These are phyloP conservation scores for Argopecten irradians DNA, from an alignment of 1,140 invertebrate genomes.

Conservation along the genomic window DNA sequence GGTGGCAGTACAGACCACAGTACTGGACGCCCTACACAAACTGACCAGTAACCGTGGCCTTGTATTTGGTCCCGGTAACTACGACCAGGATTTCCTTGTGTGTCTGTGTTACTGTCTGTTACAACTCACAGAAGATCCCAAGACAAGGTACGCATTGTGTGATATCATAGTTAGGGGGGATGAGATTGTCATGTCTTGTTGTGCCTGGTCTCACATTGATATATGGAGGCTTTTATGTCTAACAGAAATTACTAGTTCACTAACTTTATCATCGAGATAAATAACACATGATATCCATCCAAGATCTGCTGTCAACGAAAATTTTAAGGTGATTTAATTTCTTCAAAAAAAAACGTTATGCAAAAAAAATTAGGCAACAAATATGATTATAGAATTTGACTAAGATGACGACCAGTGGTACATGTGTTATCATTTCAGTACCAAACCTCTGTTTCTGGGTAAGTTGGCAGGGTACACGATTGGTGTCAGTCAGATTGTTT, in stretches of 20 bases:
- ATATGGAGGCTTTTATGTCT: no score
- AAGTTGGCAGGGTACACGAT: background rate
- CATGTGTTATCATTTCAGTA: background rate
- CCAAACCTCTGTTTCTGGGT: background rate
- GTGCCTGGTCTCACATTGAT: no score
- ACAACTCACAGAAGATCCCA: constrained; percentile 93
- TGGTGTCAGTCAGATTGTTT: background rate
- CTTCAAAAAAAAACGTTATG: no score
- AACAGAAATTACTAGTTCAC: no score
- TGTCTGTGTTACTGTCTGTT: constrained; percentile 97
- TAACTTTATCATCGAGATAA: no score
- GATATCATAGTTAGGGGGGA: no score
- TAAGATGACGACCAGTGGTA: background rate
- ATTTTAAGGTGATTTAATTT: no score
- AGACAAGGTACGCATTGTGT: constrained; percentile 82
- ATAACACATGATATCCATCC: no score
- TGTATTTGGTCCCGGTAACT: constrained; percentile 95
- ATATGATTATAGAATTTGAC: no score
- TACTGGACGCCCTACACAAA: constrained; percentile 95
- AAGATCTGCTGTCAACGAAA: no score
- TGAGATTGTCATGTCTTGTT: no score
- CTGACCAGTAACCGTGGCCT: constrained; percentile 89
- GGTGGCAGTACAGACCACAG: constrained; percentile 89
- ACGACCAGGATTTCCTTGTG: constrained; percentile 95
- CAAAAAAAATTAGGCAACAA: no score